Conservation (phyloP, 2,797 vertebrate species). For the Peromyscus melanophrys region DNA sequence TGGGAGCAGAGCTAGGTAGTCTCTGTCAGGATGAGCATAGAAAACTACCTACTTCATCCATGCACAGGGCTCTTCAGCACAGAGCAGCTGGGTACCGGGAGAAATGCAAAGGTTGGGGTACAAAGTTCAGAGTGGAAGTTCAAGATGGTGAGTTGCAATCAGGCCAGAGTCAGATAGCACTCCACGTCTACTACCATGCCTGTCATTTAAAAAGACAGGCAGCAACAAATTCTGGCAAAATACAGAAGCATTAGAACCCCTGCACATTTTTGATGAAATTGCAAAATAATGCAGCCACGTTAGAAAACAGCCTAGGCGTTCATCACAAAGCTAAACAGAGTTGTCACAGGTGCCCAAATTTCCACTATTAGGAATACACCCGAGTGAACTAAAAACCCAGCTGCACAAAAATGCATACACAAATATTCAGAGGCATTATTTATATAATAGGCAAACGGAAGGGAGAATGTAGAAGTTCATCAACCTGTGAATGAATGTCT, state of each 20-base stretch:
- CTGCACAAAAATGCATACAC: not conserved
- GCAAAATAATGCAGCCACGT: not conserved
- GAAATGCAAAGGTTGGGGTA: not conserved
- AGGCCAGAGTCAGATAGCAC: not conserved
- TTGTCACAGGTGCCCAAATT: not conserved
- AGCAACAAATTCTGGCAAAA: not conserved
- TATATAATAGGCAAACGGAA: not conserved
- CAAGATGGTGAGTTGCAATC: not conserved
- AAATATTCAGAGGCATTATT: not conserved
- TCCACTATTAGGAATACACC: not conserved
- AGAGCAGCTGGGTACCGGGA: not conserved
- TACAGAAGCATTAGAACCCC: not conserved
- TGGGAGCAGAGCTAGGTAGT: not conserved
- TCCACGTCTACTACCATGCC: not conserved
- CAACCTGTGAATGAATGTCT: not conserved
- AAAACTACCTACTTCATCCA: not conserved
- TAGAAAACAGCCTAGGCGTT: not conserved
- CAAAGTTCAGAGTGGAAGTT: not conserved
- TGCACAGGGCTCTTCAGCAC: not conserved
- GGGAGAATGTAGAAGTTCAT: not conserved
- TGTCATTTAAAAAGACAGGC: not conserved
- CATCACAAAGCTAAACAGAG: not conserved
- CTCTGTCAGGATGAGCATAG: not conserved
- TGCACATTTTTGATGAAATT: not conserved
- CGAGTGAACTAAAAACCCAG: constrained; percentile 18